Base-by-base conservation (phyloP, 2,888 invertebrate species). In the Torymus aiolomorphi region DNA sequence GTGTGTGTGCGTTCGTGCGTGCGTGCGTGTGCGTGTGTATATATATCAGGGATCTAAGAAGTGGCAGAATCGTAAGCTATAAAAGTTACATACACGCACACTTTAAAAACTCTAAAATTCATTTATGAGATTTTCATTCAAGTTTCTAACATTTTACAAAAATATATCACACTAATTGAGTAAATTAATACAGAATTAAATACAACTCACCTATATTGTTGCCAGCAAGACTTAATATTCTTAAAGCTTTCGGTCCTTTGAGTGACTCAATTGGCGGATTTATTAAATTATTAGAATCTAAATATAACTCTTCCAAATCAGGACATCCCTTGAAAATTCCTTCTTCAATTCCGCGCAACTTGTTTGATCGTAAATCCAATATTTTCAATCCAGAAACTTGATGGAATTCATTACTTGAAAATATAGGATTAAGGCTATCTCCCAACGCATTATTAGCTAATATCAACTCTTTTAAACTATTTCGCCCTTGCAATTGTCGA, bases 361-460 rank as follows among this genome's bases (percentile, higher is more conserved):
- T 93, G 87, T 97, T 97, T 11, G 95, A 94, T 73, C 95, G 95
- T 62, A 97, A 91, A 88, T 97, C 96, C 77, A 97, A 90, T 56
- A 95, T 91, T 86, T 94, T 93, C 75, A 97, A 91, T 80, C 94
- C 93, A 3, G 93, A 93, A 81, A 97, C 91, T 16, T 95, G 94
- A 84, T 96, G 95, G 81, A 97, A 94, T 89, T 97, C 97, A 51
- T 95, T 94, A 61, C 95, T 95, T 20, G 96, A 96, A 90, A 97
- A 97, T 84, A 97, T 96, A 0, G 97, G 97, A 91, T 97, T 97
- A 49, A 97, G 91, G 86, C 95, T 96, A 88, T 97, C 97, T 0
- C 97, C 97, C 49, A 97, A 92, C n/a, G 96, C 91, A 88, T 97
- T 97, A 86, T 96, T 94, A 49, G 95, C 93, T 73, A 97, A 90